phyloP scores from a whole-genome alignment of 2,797 vertebrate species.

The Tolypeutes matacus region DNA sequence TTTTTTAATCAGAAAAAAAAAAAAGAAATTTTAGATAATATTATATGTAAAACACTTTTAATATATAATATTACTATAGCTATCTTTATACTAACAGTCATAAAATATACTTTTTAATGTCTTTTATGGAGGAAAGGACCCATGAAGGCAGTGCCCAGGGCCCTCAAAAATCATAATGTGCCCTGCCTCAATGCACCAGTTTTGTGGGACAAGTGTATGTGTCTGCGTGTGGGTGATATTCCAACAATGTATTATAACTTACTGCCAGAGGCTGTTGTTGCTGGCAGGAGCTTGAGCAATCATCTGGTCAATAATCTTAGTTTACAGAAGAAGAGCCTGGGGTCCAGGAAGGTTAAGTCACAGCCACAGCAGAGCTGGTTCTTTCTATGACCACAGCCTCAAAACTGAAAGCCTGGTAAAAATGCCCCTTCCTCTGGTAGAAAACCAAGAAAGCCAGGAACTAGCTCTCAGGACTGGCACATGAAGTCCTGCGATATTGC shows the following conservation, averaged over 20 bases:
- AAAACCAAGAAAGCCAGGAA: background rate
- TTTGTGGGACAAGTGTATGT: background rate
- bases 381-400: background rate
- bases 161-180: background rate
- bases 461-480: background rate
- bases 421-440: background rate
- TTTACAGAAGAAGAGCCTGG: background rate
- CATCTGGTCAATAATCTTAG: background rate
- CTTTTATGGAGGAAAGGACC: background rate
- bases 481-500: no score
- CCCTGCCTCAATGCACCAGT: background rate
- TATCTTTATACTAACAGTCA: background rate
- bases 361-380: background rate
- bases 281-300: background rate
- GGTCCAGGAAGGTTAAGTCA: background rate
- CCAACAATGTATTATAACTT: background rate
- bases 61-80: background rate
- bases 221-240: background rate
- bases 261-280: accelerated
- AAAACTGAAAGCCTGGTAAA: background rate
- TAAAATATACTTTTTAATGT: background rate
- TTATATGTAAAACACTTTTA: background rate
- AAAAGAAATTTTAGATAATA: background rate
- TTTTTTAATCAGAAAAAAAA: constrained; percentile 29
- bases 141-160: background rate